Base-by-base conservation (phyloP, 2,888 invertebrate genomes). In the Ommatoiulus sabulosus region DNA sequence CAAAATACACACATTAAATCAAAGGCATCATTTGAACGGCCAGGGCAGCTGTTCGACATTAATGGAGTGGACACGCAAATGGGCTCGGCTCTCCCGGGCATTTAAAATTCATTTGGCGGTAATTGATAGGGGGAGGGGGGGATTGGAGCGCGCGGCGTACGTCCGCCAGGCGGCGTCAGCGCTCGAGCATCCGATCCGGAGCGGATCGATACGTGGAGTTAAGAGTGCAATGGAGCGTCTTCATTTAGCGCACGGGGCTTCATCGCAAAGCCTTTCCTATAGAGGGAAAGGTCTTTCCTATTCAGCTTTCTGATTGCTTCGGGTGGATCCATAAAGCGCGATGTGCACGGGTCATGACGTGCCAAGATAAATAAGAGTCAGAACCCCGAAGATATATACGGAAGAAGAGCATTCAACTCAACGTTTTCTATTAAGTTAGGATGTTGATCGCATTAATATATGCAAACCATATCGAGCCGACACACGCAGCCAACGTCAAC, bases 1-100 rank as follows among this genome's bases (percentile, higher is more conserved):
- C 35, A 35, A 80, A 80, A 80, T 80, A 80, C 80, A 80, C 80
- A 80, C 80, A 80, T 80, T 80, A 80, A 80, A 80, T 80, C 80
- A 80, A 80, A 80, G 80, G 80, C 80, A 35, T 80, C 7, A 80
- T 80, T 80, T 80, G 80, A 80, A 80, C 80, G 80, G 80, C 80
- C 80, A 80, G 80, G 80, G 80, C 80, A 80, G 80, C 80, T 80
- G 80, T 80, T 80, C 80, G 80, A 12, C 35, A 80, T 80, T 80
- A 80, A 80, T 80, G 80, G 80, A 80, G 80, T 80, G 80, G 80
- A 80, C 80, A 80, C 80, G 80, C 80, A 80, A 80, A 80, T 80
- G 80, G 80, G 80, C 80, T 80, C 80, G 80, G 35, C 80, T 80
- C 80, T 80, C 80, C 80, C 80, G 80, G 35, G 35, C 80, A 80